A percentile compares a stretch with the other conserved stretches of the same genome.
These are phyloP conservation scores for Ammodramus savannarum DNA, from an alignment of 2,113 vertebrate genomes.

Conservation along the genomic window DNA sequence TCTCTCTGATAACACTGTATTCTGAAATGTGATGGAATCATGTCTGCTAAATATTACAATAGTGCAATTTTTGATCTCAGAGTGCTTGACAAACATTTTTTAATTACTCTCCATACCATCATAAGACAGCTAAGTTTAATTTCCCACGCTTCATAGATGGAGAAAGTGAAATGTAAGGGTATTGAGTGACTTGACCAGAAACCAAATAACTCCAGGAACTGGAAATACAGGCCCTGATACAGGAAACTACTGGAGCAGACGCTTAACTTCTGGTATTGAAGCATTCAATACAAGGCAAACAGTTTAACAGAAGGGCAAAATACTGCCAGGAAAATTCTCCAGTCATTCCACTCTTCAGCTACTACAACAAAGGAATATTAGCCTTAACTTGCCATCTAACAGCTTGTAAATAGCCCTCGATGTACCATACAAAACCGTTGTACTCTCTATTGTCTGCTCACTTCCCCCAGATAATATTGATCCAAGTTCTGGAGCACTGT, in stretches of 20 bases:
- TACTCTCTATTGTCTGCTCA: background rate
- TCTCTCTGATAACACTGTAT: background rate
- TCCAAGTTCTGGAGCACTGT: background rate
- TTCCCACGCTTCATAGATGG: background rate
- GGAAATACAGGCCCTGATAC: background rate
- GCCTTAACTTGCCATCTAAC: background rate
- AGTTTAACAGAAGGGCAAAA: conserved; percentile 1
- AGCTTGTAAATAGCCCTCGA: background rate
- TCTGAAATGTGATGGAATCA: background rate
- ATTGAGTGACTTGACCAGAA: conserved; percentile 15
- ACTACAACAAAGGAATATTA: background rate
- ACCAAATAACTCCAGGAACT: background rate
- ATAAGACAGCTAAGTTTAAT: background rate
- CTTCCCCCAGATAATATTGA: background rate
- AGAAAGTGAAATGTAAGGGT: background rate
- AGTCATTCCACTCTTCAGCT: background rate
- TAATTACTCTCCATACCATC: background rate
- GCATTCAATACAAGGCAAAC: background rate
- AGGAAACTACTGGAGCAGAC: background rate
- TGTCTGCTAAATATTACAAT: background rate
- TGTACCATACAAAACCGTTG: background rate
- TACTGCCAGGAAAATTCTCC: background rate
- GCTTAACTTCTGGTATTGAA: background rate
- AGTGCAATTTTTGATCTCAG: background rate
- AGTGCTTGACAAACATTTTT: background rate